These are phyloP conservation scores for Octomys mimax DNA, from an alignment of 2,797 vertebrate genomes.

Conservation along the genomic window DNA sequence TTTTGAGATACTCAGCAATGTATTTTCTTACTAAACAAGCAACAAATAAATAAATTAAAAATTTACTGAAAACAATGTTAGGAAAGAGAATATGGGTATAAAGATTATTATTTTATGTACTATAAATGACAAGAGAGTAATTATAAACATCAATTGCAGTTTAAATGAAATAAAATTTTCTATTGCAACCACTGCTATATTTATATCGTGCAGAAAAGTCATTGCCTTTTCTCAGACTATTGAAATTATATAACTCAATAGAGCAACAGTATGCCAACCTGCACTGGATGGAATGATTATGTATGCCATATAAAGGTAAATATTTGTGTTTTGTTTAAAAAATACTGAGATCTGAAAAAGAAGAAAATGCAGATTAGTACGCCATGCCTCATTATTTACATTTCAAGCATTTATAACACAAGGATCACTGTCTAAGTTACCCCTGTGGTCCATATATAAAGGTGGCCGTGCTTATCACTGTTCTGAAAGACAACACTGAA, in stretches of 20 bases:
- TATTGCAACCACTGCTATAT: background rate
- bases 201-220: background rate
- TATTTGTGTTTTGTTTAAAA: constrained; percentile 5
- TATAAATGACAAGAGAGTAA: background rate
- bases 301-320: background rate
- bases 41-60: background rate
- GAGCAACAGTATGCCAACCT: background rate
- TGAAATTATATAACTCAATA: background rate
- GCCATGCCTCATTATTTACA: background rate
- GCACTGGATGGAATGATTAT: background rate
- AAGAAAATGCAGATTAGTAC: background rate
- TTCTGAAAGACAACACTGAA: background rate
- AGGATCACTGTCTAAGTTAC: background rate
- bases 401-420: background rate
- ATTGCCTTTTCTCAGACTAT: background rate
- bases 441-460: background rate
- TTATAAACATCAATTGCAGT: background rate
- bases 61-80: background rate
- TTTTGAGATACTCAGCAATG: background rate
- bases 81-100: background rate
- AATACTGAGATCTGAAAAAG: background rate
- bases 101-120: background rate
- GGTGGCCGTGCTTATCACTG: background rate
- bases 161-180: background rate
- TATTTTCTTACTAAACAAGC: background rate